These are phyloP conservation scores for Mongoloraphidia duomilia DNA, from an alignment of 2,888 invertebrate species.

Conservation along the genomic window DNA sequence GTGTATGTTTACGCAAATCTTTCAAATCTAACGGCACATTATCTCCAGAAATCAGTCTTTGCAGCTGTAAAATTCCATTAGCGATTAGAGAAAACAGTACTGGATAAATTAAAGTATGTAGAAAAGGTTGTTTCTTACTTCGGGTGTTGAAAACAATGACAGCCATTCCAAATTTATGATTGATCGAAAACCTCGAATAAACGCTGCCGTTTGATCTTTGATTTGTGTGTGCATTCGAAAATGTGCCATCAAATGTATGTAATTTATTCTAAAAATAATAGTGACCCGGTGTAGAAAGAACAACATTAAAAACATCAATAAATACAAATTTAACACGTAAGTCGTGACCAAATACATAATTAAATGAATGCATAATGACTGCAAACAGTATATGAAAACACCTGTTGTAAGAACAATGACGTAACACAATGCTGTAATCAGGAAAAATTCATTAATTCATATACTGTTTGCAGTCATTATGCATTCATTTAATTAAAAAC, in stretches of 20 bases:
- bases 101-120: background rate
- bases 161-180: constrained; percentile 94
- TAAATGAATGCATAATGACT: too few relatives aligned
- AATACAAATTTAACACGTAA: too few relatives aligned
- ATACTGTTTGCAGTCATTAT: too few relatives aligned
- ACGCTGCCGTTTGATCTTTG: constrained; percentile 90
- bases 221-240: constrained; percentile 98
- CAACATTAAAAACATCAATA: too few relatives aligned
- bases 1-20: constrained; percentile 80
- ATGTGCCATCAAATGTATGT: constrained; percentile 96
- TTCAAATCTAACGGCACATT: constrained; percentile 82
- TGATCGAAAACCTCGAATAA: constrained; percentile 90
- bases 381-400: too few relatives aligned
- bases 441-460: too few relatives aligned
- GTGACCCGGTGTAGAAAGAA: too few relatives aligned
- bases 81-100: background rate
- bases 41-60: constrained; percentile 91
- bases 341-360: too few relatives aligned
- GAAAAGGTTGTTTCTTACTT: constrained; percentile 49
- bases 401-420: too few relatives aligned
- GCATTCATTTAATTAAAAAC: too few relatives aligned
- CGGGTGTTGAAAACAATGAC: constrained; percentile 86
- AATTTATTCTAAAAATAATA: constrained; percentile 65
- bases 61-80: constrained; percentile 41
- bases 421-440: too few relatives aligned